A percentile compares a stretch with the other conserved stretches of the same genome.
Conservation (phyloP, 1,140 invertebrate genomes). For the Eulimnadia texana region DNA sequence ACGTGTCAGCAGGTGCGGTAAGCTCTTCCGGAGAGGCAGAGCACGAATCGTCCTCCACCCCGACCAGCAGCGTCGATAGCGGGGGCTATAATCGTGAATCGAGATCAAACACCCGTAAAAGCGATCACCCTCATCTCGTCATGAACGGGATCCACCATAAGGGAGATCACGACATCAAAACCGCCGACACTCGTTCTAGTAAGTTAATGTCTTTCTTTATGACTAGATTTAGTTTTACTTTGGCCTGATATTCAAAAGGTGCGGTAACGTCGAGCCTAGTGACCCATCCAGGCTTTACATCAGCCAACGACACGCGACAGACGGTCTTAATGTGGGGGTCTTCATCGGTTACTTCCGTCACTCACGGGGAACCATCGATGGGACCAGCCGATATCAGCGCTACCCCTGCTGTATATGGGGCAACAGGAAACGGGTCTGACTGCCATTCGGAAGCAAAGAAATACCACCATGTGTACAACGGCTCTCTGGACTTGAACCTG, state of each 20-base stretch:
- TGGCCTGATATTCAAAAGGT: background rate
- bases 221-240: background rate
- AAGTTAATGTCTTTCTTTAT: background rate
- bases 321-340: slow-evolving; percentile 74
- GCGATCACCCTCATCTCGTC: slow-evolving; percentile 6
- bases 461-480: slow-evolving; percentile 12
- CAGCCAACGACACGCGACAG: slow-evolving; percentile 42
- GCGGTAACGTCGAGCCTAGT: background rate
- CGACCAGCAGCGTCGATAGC: slow-evolving; percentile 12
- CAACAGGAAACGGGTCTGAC: background rate
- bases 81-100: slow-evolving; percentile 9
- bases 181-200: slow-evolving; percentile 1
- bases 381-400: background rate
- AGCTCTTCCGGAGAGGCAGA: slow-evolving; percentile 9
- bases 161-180: slow-evolving; percentile 7
- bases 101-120: slow-evolving; percentile 1
- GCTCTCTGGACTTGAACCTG: slow-evolving; percentile 3
- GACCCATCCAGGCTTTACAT: background rate
- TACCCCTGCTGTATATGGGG: background rate
- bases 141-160: slow-evolving; percentile 6
- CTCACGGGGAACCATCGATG: background rate
- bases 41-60: slow-evolving; percentile 10
- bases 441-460: background rate
- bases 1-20: background rate
- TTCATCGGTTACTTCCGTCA: background rate